A percentile compares a stretch with the other conserved stretches of the same genome.
Conservation (phyloP, 2,113 vertebrate species). For the Mus pahari region DNA sequence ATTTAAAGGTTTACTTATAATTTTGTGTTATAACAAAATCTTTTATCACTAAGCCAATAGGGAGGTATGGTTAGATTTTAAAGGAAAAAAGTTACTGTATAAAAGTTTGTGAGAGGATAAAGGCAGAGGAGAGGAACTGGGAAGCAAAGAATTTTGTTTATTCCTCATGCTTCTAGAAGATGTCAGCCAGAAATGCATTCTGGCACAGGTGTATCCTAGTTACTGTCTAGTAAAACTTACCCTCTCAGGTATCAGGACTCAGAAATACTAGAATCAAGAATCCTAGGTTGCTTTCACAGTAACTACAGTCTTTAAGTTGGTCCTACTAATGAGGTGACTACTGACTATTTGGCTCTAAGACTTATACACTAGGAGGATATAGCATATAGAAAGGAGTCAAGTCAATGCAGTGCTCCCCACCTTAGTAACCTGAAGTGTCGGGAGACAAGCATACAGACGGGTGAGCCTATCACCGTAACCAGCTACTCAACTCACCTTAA, state of each 20-base stretch:
- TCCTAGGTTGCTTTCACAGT: not conserved
- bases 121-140: not conserved
- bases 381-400: not conserved
- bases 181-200: not conserved
- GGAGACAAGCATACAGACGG: conserved; percentile 18
- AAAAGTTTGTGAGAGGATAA: conserved; percentile 13
- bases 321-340: not conserved
- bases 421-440: not conserved
- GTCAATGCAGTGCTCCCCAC: not conserved
- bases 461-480: conserved; percentile 5
- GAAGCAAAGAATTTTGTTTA: not conserved
- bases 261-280: not conserved
- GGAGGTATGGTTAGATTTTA: conserved; percentile 4
- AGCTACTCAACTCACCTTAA: conserved; percentile 68
- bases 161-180: not conserved
- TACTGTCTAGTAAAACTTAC: not conserved
- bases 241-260: not conserved
- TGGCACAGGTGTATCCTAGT: conserved; percentile 6
- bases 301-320: not conserved
- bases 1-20: not conserved
- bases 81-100: conserved; percentile 26
- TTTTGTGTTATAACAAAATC: conserved; percentile 1
- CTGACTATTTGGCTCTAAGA: not conserved
- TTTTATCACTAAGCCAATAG: not conserved
- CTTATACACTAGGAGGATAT: not conserved